Conservation (phyloP, 2,888 invertebrate genomes). For the Steinernema carpocapsae region DNA sequence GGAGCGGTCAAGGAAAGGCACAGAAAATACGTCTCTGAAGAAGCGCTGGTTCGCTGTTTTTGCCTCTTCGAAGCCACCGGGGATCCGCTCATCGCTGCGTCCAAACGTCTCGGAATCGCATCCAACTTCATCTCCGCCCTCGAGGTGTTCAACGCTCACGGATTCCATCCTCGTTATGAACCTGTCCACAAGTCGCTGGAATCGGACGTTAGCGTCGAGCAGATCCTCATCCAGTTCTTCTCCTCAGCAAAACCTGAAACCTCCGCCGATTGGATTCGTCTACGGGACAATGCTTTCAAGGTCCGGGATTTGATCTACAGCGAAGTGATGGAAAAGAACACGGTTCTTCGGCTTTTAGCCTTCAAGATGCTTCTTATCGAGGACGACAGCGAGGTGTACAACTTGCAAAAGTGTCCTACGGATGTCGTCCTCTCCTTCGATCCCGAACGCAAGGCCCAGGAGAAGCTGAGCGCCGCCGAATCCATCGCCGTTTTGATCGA, state of each 20-base stretch:
- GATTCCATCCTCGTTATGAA: background rate
- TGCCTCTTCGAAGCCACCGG: background rate
- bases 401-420: background rate
- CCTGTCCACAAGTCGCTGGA: background rate
- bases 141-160: background rate
- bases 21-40: constrained; percentile 9
- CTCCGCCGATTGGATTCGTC: background rate
- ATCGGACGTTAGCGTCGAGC: background rate
- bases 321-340: constrained; percentile 29
- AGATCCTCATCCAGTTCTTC: background rate
- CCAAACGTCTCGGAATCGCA: constrained; percentile 23
- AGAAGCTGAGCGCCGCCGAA: constrained; percentile 4
- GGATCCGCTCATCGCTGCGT: background rate
- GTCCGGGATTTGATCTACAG: constrained; percentile 23
- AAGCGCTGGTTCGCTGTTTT: constrained; percentile 2
- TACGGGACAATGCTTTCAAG: constrained; percentile 24
- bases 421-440: constrained; percentile 30
- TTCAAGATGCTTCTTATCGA: background rate
- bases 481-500: constrained; percentile 37
- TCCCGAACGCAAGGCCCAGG: background rate
- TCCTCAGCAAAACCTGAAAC: background rate
- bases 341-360: background rate
- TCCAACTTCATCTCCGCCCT: background rate
- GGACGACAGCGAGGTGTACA: background rate
- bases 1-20: background rate